phyloP scores from a whole-genome alignment of 2,888 invertebrate species.

The Bimastos eiseni region DNA sequence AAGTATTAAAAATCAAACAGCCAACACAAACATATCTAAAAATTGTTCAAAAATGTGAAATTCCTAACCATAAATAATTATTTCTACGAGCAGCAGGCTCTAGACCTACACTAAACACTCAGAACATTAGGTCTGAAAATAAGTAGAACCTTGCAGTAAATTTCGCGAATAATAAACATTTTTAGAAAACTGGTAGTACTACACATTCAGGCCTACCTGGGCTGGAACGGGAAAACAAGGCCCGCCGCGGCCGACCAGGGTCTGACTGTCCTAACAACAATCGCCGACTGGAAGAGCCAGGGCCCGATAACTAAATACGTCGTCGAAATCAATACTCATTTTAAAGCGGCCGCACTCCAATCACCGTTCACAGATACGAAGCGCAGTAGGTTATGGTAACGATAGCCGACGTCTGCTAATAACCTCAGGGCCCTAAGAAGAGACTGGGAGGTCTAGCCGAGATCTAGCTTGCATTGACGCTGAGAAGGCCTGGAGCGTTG shows the following conservation, averaged over 20 bases:
- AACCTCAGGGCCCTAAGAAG: background rate
- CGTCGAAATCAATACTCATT: slow-evolving; percentile 5
- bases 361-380: background rate
- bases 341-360: background rate
- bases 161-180: too few species aligned
- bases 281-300: background rate
- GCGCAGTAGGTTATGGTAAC: background rate
- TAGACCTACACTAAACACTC: background rate
- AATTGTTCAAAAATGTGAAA: background rate
- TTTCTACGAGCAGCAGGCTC: background rate
- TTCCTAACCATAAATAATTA: background rate
- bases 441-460: slow-evolving; percentile 6
- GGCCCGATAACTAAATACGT: background rate
- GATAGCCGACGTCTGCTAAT: background rate
- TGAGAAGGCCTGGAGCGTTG: background rate
- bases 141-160: too few species aligned
- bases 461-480: background rate
- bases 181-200: background rate
- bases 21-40: background rate
- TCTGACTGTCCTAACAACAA: background rate
- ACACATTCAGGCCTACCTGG: slow-evolving; percentile 13
- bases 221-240: background rate
- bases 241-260: background rate
- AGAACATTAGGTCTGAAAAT: background rate
- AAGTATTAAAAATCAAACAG: background rate